phyloP scores from a whole-genome alignment of 92 coral and sea anemone species.

The Phenganax stokvisi region DNA sequence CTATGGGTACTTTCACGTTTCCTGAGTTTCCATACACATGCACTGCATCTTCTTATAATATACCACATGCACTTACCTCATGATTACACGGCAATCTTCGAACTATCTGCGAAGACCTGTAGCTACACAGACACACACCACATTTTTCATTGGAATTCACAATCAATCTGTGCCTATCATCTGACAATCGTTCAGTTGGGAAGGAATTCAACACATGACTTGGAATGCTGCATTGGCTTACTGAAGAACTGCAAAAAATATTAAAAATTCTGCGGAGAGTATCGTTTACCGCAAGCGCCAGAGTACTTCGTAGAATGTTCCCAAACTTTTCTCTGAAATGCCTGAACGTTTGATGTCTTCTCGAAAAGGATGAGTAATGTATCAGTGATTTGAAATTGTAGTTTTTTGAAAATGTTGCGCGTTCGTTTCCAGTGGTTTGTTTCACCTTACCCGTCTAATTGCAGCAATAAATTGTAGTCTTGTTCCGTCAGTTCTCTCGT shows the following conservation, averaged over 20 bases:
- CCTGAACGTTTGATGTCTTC: too few species aligned
- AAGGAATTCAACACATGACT: conserved; percentile 72
- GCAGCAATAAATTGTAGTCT: conserved; percentile 83
- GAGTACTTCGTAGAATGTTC: too few species aligned
- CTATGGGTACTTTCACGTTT: not conserved
- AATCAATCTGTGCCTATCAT: conserved; percentile 69
- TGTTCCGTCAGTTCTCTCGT: conserved; percentile 81
- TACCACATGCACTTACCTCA: conserved; percentile 17
- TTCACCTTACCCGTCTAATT: conserved; percentile 75
- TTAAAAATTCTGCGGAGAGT: too few species aligned
- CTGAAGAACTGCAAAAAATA: conserved; percentile 55
- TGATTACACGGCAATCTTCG: conserved; percentile 78
- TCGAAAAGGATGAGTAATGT: too few species aligned
- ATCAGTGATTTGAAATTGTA: too few species aligned
- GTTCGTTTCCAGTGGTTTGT: too few species aligned
- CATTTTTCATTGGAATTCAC: conserved; percentile 54
- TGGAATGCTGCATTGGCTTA: conserved; percentile 69
- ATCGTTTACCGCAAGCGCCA: too few species aligned
- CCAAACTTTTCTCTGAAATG: too few species aligned
- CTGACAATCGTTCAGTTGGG: conserved; percentile 63
- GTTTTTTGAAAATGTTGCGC: too few species aligned
- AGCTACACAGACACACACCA: conserved; percentile 72
- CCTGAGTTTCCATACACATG: not conserved
- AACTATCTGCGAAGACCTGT: conserved; percentile 59
- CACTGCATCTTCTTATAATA: not conserved